A percentile compares a stretch with the other conserved stretches of the same genome.
phyloP scores from a whole-genome alignment of 2,888 invertebrate genomes.

The Agrotis clavis region DNA sequence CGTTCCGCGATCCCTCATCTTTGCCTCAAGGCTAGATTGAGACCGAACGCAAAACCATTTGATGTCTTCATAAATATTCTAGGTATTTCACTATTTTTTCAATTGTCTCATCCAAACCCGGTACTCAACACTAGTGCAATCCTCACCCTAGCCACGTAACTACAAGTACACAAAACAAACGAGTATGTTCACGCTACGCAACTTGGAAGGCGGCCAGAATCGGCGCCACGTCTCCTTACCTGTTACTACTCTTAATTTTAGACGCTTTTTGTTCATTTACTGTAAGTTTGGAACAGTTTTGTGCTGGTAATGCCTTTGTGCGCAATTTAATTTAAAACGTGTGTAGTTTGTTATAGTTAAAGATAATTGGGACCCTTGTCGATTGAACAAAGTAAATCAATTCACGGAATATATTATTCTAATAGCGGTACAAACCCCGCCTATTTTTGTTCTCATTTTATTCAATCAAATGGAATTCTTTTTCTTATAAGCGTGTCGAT shows the following conservation, averaged over 20 bases:
- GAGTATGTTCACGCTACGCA: conserved; percentile 45
- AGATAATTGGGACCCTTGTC: not conserved
- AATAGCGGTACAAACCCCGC: too few species aligned
- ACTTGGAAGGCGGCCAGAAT: conserved; percentile 50
- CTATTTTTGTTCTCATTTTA: too few species aligned
- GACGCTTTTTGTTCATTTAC: conserved; percentile 28
- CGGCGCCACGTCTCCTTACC: conserved; percentile 35
- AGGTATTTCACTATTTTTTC: not conserved
- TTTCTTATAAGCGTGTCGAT: too few species aligned
- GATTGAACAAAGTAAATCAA: not conserved
- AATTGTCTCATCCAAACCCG: conserved; percentile 2
- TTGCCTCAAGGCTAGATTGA: too few species aligned
- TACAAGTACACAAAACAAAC: conserved; percentile 34
- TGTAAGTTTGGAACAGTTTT: conserved; percentile 5
- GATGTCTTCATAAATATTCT: too few species aligned
- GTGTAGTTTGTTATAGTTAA: not conserved
- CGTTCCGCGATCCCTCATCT: too few species aligned
- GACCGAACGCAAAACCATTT: too few species aligned
- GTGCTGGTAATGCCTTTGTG: conserved; percentile 1
- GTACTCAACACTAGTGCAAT: conserved; percentile 13
- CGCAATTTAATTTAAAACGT: conserved; percentile 5
- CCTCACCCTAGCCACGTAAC: conserved; percentile 20
- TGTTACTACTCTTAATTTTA: conserved; percentile 54
- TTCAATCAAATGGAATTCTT: too few species aligned
- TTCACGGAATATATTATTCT: too few species aligned